phyloP scores from a whole-genome alignment of 2,888 invertebrate genomes.

The Ectemnius cavifrons region DNA sequence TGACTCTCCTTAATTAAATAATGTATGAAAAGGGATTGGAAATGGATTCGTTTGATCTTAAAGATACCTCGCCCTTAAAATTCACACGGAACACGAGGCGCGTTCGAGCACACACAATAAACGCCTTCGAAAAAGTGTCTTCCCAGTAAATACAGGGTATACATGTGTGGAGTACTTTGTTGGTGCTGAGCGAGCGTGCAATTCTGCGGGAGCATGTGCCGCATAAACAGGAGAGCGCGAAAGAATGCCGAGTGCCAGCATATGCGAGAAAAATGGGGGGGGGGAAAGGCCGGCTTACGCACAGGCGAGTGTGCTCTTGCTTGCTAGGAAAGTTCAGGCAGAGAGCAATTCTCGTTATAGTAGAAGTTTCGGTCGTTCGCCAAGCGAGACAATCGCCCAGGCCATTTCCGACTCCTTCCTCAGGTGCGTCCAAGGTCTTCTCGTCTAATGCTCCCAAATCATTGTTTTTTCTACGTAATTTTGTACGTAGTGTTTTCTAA shows the following conservation, averaged over 20 bases:
- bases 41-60: too few relatives aligned
- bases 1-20: too few relatives aligned
- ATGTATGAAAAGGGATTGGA: too few relatives aligned
- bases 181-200: too few relatives aligned
- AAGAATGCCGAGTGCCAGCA: slow-evolving; percentile 10
- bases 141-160: slow-evolving; percentile 1
- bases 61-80: too few relatives aligned
- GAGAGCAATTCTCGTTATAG: slow-evolving; percentile 73
- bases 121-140: too few relatives aligned
- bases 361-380: slow-evolving; percentile 63
- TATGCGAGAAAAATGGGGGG: not conserved
- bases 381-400: slow-evolving; percentile 57
- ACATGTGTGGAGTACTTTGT: not conserved
- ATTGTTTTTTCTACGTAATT: not conserved
- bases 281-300: slow-evolving; percentile 5
- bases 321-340: slow-evolving; percentile 60
- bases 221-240: slow-evolving; percentile 45
- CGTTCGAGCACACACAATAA: too few relatives aligned
- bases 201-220: slow-evolving; percentile 33
- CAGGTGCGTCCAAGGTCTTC: slow-evolving; percentile 5
- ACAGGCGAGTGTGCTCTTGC: not conserved
- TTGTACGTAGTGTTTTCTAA: too few relatives aligned
- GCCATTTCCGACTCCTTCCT: slow-evolving; percentile 14
- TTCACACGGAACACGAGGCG: too few relatives aligned
- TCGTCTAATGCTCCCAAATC: not conserved